Base-by-base conservation (phyloP, 2,888 invertebrate genomes). In the Eristalis intricaria region DNA sequence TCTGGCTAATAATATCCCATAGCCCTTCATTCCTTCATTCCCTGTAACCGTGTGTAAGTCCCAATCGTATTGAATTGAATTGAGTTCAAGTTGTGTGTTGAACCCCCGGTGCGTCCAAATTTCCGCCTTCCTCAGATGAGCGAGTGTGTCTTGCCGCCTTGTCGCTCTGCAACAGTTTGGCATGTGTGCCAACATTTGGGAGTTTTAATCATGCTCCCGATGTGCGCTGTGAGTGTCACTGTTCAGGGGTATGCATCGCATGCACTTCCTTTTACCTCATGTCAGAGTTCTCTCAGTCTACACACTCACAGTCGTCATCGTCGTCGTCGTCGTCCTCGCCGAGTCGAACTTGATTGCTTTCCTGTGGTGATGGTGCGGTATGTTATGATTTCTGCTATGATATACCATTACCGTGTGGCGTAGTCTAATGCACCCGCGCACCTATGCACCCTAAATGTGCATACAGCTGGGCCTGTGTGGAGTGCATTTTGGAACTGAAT, bases 291-390 rank as follows among this genome's bases (percentile, higher is more conserved):
- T 50, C 15, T n/a, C 2, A 4, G 2, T 19, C 4, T 5, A 1
- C 50, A n/a, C 50, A 50, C 43, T 19, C 43, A 43, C 43, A 43
- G 32, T 32, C 8, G 8, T 32, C 32, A 5, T 29, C 29, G 29
- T 29, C 29, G 29, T 29, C 43, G 5, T n/a, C 2, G 43, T 13
- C n/a, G n/a, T 7, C 19, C 43, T 7, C 43, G n/a, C n/a, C 15
- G 50, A 50, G 50, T 50, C 50, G 50, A 50, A 50, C 50, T 50
- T 50, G 50, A 50, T 50, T 50, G 50, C 50, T 50, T 50, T 50
- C 19, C 50, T 50, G 50, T 50, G 50, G 50, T 19, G 43, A n/a
- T 43, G 50, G 50, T n/a, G 50, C 50, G 50, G 50, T 19, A 19
- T 19, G 50, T 50, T 50, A 50, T 50, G 50, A 50, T 50, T 50